These are phyloP conservation scores for Tipula helvola DNA, from an alignment of 2,888 invertebrate species.

Conservation along the genomic window DNA sequence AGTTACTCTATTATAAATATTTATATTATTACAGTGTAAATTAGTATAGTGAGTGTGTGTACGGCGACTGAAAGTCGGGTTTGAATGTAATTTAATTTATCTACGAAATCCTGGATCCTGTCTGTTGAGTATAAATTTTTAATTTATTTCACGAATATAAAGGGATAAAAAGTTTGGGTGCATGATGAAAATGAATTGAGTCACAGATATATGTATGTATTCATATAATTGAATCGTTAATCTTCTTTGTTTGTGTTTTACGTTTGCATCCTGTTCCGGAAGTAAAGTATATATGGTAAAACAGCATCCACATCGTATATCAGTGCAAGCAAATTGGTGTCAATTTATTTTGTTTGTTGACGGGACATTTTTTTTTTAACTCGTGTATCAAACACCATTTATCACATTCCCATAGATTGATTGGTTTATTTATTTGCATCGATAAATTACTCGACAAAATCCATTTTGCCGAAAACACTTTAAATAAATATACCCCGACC, in stretches of 20 bases:
- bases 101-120: not conserved
- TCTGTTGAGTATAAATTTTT: not conserved
- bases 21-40: not conserved
- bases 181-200: not conserved
- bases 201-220: not conserved
- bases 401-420: not conserved
- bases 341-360: not conserved
- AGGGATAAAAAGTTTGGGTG: not conserved
- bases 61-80: not conserved
- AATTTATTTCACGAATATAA: not conserved
- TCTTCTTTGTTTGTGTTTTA: not conserved
- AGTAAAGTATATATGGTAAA: not conserved
- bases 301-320: not conserved
- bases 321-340: not conserved
- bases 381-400: not conserved
- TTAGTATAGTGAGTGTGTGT: not conserved
- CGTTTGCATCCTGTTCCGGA: not conserved
- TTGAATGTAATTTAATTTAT: not conserved
- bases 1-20: not conserved
- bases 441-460: not conserved
- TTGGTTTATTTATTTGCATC: not conserved
- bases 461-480: not conserved
- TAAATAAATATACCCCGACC: not conserved
- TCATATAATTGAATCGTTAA: not conserved
- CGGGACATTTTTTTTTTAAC: not conserved